phyloP scores from a whole-genome alignment of 2,888 invertebrate genomes.

The Diogma glabrata region DNA sequence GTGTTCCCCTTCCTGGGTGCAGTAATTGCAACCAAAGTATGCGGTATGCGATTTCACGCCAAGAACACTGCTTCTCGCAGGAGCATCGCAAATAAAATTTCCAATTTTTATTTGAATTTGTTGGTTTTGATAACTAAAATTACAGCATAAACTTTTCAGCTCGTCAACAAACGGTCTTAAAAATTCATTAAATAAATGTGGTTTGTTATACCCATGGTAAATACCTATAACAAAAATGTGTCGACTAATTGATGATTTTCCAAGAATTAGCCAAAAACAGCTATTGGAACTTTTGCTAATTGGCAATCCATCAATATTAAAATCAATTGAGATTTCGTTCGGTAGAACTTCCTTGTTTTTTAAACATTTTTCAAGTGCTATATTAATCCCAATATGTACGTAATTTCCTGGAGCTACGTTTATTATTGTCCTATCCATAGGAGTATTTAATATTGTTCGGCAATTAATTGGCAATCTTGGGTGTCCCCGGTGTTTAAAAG shows the following conservation, averaged over 20 bases:
- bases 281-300: too few species aligned
- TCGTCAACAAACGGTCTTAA: neutral
- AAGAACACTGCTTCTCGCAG: neutral
- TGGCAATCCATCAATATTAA: slow-evolving; percentile 5
- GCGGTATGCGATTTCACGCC: slow-evolving; percentile 11
- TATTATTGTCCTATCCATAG: neutral
- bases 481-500: neutral
- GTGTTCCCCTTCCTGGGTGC: slow-evolving; percentile 15
- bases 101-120: neutral
- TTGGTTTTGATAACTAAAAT: neutral
- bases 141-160: neutral
- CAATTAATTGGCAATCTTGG: neutral
- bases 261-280: neutral
- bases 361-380: neutral
- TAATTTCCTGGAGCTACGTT: neutral
- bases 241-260: neutral
- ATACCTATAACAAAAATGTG: neutral
- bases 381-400: neutral
- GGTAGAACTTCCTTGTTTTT: neutral
- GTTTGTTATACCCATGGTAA: slow-evolving; percentile 2
- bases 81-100: neutral
- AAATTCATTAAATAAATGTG: neutral
- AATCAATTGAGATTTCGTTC: neutral
- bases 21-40: slow-evolving; percentile 14
- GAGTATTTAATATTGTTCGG: neutral